Evolutionary conservation across 2,888 invertebrate species (phyloP), one percentile per base, ranked within the genome.

Genomic region (Drosophila stalkeri): DNA sequence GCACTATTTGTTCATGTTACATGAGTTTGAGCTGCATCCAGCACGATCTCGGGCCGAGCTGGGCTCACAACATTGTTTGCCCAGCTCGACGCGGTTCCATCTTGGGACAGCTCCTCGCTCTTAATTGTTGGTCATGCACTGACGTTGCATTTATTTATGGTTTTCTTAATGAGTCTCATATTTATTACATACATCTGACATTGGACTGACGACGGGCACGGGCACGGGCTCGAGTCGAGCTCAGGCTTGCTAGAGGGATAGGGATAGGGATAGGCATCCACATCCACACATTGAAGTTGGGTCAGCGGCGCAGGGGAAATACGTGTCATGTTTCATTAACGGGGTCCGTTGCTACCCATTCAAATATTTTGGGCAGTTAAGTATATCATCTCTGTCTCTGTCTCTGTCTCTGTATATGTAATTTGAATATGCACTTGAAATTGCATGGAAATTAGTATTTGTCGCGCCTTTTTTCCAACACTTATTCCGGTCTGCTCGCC

Each of bases 81-180:
- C 56, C 51, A 51, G 57, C 41, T 31, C 47, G 12, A 8, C 23
- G 43, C 62, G 57, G 59, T 46, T 54, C 54, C 77, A 69, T 77
- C 77, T 77, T 65, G 60, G 61, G 62, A 31, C 79, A 72, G 74
- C 81, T 80, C 69, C 86, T 80, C 76, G 72, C 85, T 74, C 81
- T 81, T 83, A 82, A 82, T 82, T 85, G 89, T 79, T 72, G 81
- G 86, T 86, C 85, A 81, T 84, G 80, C 89, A 72, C 89, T 89
- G 89, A 88, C 89, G 77, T 69, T 80, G 88, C 87, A 83, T 84
- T 90, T 90, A 87, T 90, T 90, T 89, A 90, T 90, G 90, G 89
- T 90, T 86, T 86, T 81, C 87, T 89, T 90, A 91, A 90, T 91
- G 89, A 91, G 82, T 86, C 79, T 82, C 82, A 88, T 84, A 86